Base-by-base conservation (phyloP, 2,888 invertebrate genomes). In the Apocheima hispidaria region DNA sequence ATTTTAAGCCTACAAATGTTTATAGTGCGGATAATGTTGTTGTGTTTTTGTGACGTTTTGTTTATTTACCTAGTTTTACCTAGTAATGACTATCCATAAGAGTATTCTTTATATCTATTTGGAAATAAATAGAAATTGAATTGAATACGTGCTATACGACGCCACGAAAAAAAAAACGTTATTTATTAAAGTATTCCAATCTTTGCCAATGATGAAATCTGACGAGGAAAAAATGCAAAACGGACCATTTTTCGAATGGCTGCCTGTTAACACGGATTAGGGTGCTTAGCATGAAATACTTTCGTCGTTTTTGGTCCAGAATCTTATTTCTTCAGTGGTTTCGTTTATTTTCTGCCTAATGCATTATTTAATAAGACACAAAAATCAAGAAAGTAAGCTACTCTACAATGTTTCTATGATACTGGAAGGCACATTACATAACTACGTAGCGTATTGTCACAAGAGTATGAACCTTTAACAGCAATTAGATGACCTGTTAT, bases 241-340 rank as follows among this genome's bases (percentile, higher is more conserved):
- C 23, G 35, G 54, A 44, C 41, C 35, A 44, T 44, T 54, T 54
- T 35, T 44, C 10, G 18, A 44, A 44, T 35, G 44, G 43, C 6
- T 33, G 54, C 43, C 54, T 54, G 54, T 54, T 44, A 54, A 54
- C 54, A 44, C 16, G 35, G 54, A 54, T 54, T 54, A 54, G 43
- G 54, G 26, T 36, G 54, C 26, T 53, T 20, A 30, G 30, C 41
- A 41, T 33, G 21, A 43, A 53, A 54, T 28, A 44, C 44, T 35
- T 44, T 26, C 26, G 44, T 35, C 18, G 40, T 51, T 9, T 38
- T 30, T 18, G 40, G 40, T 40, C 51, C 36, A 26, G 20, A 38
- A 20, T 44, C 48, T 54, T 49, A 20, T 43, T 50, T 7, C 21
- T 10, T 48, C 30, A n/a, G 26, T 35, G 20, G 43, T 49, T 36